These are phyloP conservation scores for Tyto alba DNA, from an alignment of 2,113 vertebrate genomes.

Conservation along the genomic window DNA sequence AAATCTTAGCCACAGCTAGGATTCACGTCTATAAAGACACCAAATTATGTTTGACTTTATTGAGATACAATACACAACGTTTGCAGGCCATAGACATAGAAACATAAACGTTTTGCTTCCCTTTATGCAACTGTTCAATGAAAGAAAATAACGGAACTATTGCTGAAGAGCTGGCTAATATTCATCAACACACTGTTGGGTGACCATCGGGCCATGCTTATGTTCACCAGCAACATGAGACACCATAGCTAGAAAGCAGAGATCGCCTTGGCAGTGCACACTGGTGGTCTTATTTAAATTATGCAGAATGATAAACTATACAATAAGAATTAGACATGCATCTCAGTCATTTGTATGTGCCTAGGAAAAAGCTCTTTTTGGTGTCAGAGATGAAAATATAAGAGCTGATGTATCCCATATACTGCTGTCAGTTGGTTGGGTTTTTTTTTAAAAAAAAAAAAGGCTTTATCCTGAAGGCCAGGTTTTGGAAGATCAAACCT, in stretches of 20 bases:
- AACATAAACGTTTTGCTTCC: not conserved
- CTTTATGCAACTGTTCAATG: not conserved
- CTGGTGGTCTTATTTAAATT: not conserved
- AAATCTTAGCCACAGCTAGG: not conserved
- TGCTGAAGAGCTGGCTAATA: not conserved
- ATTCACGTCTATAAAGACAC: not conserved
- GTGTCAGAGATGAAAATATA: not conserved
- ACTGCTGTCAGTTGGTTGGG: not conserved
- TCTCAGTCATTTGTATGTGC: not conserved
- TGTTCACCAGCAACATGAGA: not conserved
- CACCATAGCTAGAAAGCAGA: not conserved
- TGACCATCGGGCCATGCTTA: not conserved
- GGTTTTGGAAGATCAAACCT: not conserved
- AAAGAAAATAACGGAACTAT: not conserved
- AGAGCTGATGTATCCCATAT: not conserved
- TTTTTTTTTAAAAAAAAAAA: not conserved
- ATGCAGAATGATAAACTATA: not conserved
- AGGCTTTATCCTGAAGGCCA: not conserved
- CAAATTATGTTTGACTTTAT: not conserved
- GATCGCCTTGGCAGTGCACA: not conserved
- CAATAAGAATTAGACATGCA: not conserved
- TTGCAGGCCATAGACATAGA: not conserved
- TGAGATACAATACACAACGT: not conserved
- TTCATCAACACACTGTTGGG: not conserved
- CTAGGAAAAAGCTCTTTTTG: not conserved